Evolutionary conservation across 23 tunicate species (phyloP).

Genomic region (Aplidium turbinatum): DNA sequence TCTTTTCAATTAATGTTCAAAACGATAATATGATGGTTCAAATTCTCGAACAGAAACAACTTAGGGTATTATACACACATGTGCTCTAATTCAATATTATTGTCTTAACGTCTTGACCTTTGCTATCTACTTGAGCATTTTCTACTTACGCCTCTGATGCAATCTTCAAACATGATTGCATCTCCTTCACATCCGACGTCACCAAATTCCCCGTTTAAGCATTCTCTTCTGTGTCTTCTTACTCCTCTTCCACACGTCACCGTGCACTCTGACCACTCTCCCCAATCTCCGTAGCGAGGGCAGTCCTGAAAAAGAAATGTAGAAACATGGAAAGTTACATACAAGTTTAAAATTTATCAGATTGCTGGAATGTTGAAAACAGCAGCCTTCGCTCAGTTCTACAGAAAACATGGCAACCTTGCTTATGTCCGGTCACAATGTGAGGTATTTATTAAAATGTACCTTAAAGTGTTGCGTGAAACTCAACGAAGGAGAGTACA

Average conservation of each 20-base stretch:
- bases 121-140: no score
- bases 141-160: constrained; percentile 57
- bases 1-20: no score
- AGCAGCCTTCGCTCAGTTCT: constrained; percentile 11
- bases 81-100: no score
- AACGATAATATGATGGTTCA: no score
- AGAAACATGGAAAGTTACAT: neutral
- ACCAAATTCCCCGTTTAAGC: constrained; percentile 40
- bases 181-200: constrained; percentile 48
- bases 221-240: constrained; percentile 30
- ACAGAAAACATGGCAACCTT: constrained; percentile 1
- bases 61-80: no score
- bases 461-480: no score
- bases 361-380: neutral
- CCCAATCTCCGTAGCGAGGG: constrained; percentile 48
- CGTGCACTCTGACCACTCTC: constrained; percentile 24
- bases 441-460: no score
- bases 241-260: constrained; percentile 51
- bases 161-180: constrained; percentile 28
- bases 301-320: constrained; percentile 15
- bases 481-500: no score
- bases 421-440: no score
- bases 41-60: no score
- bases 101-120: no score
- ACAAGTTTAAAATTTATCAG: no score